Base-by-base conservation (phyloP, 2,113 vertebrate species). In the Ibidorhyncha struthersii region DNA sequence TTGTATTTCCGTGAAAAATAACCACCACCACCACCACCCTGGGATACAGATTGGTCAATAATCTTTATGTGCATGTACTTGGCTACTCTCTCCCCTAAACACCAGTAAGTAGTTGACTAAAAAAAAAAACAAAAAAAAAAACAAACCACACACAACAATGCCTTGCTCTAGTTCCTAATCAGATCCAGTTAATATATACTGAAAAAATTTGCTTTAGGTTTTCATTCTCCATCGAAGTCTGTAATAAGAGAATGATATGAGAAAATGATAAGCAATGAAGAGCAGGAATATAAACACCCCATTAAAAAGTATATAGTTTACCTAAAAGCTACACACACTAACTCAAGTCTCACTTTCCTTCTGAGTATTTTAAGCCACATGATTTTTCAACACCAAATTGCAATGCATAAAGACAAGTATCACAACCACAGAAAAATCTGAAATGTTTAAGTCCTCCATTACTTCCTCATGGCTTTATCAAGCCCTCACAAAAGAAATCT, bases 231-330 rank as follows among this genome's bases (percentile, higher is more conserved):
- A 53, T 36, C 17, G 8, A 77, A 58, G n/a, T 14, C 19, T n/a
- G 9, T 23, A 49, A 40, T 59, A 82, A 86, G 27, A 29, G 13
- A 77, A 5, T 9, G 49, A 41, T 15, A 63, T 1, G 7, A 59
- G 4, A n/a, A 52, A 41, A 15, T 12, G 1, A 52, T 38, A n/a
- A 72, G 32, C 2, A 40, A 21, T 2, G 3, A 86, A 49, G 1
- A 86, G 9, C 27, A 77, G 27, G 16, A 69, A 65, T 26, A 80
- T 30, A 69, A 36, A 21, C 17, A 10, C 2, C 5, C 14, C 17
- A 53, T 27, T 27, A 59, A 40, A 50, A 79, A 23, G 4, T 2
- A 50, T 9, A 40, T 4, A 36, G 14, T 14, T 81, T 14, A 63
- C 14, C 10, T 53, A 30, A 27, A 74, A 62, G 14, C 49, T 36